phyloP scores from a whole-genome alignment of 2,113 vertebrate genomes.

The Cairina moschata region DNA sequence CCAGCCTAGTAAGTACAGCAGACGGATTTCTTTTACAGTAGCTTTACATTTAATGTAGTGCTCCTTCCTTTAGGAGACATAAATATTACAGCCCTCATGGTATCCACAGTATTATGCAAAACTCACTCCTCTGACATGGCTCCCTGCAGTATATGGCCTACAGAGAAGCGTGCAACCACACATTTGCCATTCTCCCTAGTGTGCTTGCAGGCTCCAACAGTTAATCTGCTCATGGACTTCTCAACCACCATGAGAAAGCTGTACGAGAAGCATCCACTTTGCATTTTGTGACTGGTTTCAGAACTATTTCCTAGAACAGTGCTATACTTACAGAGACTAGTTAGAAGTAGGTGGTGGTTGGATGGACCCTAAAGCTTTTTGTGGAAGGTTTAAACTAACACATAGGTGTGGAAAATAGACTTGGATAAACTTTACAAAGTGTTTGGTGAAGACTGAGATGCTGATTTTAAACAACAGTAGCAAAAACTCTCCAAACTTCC shows the following conservation, averaged over 20 bases:
- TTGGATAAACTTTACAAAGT: not conserved
- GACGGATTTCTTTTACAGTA: slow-evolving; percentile 7
- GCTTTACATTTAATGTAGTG: slow-evolving; percentile 3
- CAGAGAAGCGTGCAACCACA: not conserved
- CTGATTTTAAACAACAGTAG: not conserved
- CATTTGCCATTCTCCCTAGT: not conserved
- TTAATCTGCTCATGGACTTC: slow-evolving; percentile 62
- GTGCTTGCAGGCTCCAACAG: slow-evolving; percentile 18
- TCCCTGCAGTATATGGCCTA: accelerated
- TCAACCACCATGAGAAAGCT: slow-evolving; percentile 55
- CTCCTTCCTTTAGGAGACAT: not conserved
- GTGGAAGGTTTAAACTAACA: not conserved
- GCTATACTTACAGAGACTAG: slow-evolving; percentile 58
- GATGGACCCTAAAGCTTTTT: not conserved
- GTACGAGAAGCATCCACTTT: slow-evolving; percentile 39
- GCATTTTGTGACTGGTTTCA: slow-evolving; percentile 58
- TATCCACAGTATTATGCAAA: not conserved
- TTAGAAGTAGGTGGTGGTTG: not conserved
- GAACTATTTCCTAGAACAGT: slow-evolving; percentile 65
- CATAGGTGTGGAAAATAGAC: not conserved
- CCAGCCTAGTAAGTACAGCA: not conserved
- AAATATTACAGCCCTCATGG: not conserved
- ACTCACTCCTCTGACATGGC: not conserved
- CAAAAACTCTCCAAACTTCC: not conserved
- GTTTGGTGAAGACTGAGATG: not conserved